These are phyloP conservation scores for Sebastes kiyomatsui DNA, from an alignment of 2,797 vertebrate genomes.

Conservation along the genomic window DNA sequence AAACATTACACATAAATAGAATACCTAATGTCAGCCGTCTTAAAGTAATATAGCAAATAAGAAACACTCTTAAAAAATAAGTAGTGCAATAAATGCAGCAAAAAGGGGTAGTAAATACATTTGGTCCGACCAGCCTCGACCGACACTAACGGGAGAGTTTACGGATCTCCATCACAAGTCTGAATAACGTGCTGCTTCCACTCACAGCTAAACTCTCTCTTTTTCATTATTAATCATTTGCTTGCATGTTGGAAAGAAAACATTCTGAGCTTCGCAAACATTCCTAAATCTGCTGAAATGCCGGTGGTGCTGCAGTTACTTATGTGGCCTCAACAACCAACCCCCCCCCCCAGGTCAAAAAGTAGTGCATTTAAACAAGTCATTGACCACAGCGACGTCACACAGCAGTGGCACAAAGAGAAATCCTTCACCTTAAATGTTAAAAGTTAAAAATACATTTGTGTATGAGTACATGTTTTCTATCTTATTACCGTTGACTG, in stretches of 20 bases:
- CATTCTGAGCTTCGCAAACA: not conserved
- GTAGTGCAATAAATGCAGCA: conserved; percentile 79
- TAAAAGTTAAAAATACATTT: not conserved
- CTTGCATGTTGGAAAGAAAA: not conserved
- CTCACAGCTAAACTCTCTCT: not conserved
- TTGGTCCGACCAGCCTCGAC: conserved; percentile 64
- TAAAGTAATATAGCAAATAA: conserved; percentile 25
- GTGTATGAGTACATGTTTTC: not conserved
- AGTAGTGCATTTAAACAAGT: conserved; percentile 50
- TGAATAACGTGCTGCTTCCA: not conserved
- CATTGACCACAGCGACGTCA: not conserved
- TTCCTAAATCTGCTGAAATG: not conserved
- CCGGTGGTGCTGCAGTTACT: not conserved
- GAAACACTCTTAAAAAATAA: conserved; percentile 37
- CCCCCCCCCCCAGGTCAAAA: not conserved
- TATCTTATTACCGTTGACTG: not conserved
- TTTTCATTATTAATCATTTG: not conserved
- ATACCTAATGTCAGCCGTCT: conserved; percentile 53
- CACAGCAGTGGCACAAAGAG: not conserved
- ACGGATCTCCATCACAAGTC: not conserved
- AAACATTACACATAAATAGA: conserved; percentile 65
- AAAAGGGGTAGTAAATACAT: conserved; percentile 47
- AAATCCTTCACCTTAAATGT: conserved; percentile 61
- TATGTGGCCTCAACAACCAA: not conserved
- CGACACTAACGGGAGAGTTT: not conserved